phyloP scores from a whole-genome alignment of 2,113 vertebrate genomes.

The Sceloporus tristichus region DNA sequence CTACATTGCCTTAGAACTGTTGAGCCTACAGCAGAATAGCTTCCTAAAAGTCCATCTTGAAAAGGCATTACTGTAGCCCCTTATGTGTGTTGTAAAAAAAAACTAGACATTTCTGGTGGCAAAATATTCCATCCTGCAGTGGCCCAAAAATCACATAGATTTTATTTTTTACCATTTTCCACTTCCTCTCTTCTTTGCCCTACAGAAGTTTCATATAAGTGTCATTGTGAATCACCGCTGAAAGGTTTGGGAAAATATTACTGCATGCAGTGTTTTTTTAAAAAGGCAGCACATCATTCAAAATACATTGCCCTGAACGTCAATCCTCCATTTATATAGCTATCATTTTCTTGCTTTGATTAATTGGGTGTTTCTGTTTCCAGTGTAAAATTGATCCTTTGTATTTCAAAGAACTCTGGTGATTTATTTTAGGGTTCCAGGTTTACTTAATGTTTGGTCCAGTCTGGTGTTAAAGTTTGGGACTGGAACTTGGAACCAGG shows the following conservation, averaged over 20 bases:
- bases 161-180: conserved; percentile 39
- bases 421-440: conserved; percentile 40
- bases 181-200: conserved; percentile 22
- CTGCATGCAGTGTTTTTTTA: conserved; percentile 4
- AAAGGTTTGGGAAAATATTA: conserved; percentile 18
- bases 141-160: conserved; percentile 13
- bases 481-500: neutral
- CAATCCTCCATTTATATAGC: conserved; percentile 36
- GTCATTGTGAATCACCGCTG: conserved; percentile 46
- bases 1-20: neutral
- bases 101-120: conserved; percentile 36
- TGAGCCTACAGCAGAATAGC: neutral
- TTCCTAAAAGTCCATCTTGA: conserved; percentile 19
- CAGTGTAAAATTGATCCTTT: conserved; percentile 59
- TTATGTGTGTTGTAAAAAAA: neutral
- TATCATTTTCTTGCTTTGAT: neutral
- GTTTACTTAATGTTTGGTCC: conserved; percentile 35
- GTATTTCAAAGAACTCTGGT: conserved; percentile 44
- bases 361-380: neutral
- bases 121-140: conserved; percentile 1
- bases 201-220: conserved; percentile 42
- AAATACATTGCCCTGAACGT: conserved; percentile 63
- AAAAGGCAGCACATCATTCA: conserved; percentile 54
- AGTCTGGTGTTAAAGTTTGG: neutral
- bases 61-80: conserved; percentile 17